These are phyloP conservation scores for Pandemis cinnamomeana DNA, from an alignment of 2,888 invertebrate species.

Conservation along the genomic window DNA sequence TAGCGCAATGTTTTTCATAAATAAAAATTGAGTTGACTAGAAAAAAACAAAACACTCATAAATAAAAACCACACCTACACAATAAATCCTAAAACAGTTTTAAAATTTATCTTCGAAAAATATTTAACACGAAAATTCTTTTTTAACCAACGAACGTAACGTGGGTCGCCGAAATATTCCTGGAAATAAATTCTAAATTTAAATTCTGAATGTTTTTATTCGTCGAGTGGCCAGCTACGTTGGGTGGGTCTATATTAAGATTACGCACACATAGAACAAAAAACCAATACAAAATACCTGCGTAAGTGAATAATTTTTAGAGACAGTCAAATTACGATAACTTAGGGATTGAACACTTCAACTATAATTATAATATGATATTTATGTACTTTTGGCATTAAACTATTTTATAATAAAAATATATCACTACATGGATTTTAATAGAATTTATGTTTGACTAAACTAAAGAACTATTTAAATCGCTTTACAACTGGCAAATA, in stretches of 20 bases:
- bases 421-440: no score
- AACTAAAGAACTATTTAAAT: no score
- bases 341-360: no score
- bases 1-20: neutral
- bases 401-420: no score
- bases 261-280: neutral
- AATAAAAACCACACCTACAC: neutral
- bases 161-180: slow-evolving; percentile 27
- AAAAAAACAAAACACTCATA: neutral
- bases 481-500: no score
- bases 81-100: neutral
- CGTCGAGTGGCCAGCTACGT: slow-evolving; percentile 6
- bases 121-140: slow-evolving; percentile 17
- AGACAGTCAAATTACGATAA: no score
- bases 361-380: no score
- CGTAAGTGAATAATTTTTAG: no score
- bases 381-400: no score
- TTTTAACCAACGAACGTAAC: slow-evolving; percentile 14
- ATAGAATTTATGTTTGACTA: no score
- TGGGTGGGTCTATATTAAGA: neutral
- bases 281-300: no score
- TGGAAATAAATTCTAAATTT: slow-evolving; percentile 35
- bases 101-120: neutral
- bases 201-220: slow-evolving; percentile 23
- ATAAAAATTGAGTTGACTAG: neutral